Conservation (phyloP, 2,797 vertebrate genomes). For the Cryptoprocta ferox region DNA sequence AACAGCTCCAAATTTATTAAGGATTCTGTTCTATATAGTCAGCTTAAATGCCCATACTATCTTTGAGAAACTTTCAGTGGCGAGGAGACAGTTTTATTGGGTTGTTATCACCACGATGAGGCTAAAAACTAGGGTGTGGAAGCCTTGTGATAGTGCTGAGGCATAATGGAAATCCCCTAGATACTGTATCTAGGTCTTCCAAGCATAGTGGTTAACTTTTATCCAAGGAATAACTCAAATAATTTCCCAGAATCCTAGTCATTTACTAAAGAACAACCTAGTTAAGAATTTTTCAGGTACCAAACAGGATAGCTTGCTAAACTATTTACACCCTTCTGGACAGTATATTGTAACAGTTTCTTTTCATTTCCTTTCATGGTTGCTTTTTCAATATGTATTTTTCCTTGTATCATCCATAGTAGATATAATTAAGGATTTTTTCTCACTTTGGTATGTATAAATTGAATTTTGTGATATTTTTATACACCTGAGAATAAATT, state of each 20-base stretch:
- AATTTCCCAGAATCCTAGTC: neutral
- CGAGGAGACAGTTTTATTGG: conserved; percentile 45
- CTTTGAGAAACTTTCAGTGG: conserved; percentile 60
- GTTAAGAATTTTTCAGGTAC: conserved; percentile 50
- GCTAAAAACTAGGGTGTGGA: conserved; percentile 38
- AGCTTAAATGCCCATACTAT: neutral
- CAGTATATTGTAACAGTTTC: conserved; percentile 21
- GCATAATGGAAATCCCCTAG: neutral
- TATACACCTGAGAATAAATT: conserved; percentile 47
- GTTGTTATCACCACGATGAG: conserved; percentile 47
- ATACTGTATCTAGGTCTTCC: neutral
- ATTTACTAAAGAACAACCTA: conserved; percentile 50
- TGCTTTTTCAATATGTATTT: conserved; percentile 29
- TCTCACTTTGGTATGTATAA: conserved; percentile 31
- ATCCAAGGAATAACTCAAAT: conserved; percentile 24
- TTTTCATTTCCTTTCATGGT: conserved; percentile 36
- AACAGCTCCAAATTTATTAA: conserved; percentile 54
- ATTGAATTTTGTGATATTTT: conserved; percentile 40
- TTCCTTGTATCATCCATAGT: neutral
- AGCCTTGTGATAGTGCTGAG: neutral
- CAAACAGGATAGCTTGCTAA: neutral
- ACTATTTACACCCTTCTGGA: neutral
- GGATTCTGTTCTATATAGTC: conserved; percentile 32
- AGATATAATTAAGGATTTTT: conserved; percentile 46
- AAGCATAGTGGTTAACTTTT: neutral